phyloP scores from a whole-genome alignment of 92 coral and sea anemone genomes.

The Meandrina meandrites region DNA sequence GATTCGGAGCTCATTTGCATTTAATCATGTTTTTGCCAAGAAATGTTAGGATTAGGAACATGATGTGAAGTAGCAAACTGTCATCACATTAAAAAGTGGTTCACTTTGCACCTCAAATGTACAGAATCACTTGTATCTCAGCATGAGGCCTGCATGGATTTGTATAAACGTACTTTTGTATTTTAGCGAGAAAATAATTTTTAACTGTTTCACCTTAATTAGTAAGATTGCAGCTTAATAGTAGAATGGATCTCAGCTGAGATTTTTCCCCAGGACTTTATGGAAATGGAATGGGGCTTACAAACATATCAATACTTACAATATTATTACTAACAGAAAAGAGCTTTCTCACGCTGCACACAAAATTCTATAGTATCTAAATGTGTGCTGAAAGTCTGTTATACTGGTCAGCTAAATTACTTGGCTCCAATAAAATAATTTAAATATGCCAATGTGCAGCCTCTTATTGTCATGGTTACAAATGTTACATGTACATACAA shows the following conservation, averaged over 20 bases:
- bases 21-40: not conserved
- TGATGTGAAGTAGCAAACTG: not conserved
- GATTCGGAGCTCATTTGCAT: not conserved
- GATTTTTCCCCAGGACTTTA: not conserved
- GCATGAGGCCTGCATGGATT: too few relatives aligned
- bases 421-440: not conserved
- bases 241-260: not conserved
- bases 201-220: not conserved
- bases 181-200: too few relatives aligned
- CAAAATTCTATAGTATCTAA: not conserved
- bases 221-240: too few relatives aligned
- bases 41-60: too few relatives aligned
- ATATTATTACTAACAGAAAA: too few relatives aligned
- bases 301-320: not conserved
- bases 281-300: not conserved
- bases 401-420: not conserved
- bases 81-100: not conserved
- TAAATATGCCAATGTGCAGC: not conserved
- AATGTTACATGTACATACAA: not conserved
- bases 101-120: not conserved
- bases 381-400: not conserved
- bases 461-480: not conserved
- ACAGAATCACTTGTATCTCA: not conserved
- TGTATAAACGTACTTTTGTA: not conserved
- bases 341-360: not conserved